Percentiles rank a stretch among this genome's conserved stretches.
Evolutionary conservation across 2,888 invertebrate genomes (phyloP).

Genomic region (Pseudanteris insignis): DNA sequence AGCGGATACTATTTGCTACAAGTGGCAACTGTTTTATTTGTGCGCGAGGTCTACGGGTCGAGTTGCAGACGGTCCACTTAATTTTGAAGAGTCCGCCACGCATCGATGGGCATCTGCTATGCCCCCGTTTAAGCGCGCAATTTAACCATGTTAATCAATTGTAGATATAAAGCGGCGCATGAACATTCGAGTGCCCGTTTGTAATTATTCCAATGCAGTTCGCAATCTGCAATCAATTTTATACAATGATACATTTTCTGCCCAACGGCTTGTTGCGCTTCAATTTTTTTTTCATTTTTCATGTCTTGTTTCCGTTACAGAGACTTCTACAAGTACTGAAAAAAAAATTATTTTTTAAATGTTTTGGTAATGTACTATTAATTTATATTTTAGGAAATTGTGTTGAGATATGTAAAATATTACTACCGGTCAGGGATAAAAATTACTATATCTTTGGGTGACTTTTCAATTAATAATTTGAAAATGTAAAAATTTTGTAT

Average conservation of each 20-base stretch:
- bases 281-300: neutral
- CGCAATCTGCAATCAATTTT: slow-evolving; percentile 7
- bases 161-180: slow-evolving; percentile 27
- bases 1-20: slow-evolving; percentile 56
- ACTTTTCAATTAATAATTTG: too few relatives aligned
- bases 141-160: slow-evolving; percentile 39
- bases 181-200: slow-evolving; percentile 27
- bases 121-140: slow-evolving; percentile 25
- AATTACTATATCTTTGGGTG: too few relatives aligned
- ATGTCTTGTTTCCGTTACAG: neutral
- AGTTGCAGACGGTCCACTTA: slow-evolving; percentile 56
- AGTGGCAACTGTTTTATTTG: slow-evolving; percentile 59
- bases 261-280: too few relatives aligned
- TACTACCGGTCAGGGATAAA: too few relatives aligned
- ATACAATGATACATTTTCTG: too few relatives aligned
- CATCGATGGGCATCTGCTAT: slow-evolving; percentile 58
- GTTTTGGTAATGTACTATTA: too few relatives aligned
- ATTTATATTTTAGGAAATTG: too few relatives aligned
- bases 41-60: slow-evolving; percentile 42
- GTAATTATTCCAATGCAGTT: slow-evolving; percentile 18
- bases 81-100: slow-evolving; percentile 55
- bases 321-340: neutral
- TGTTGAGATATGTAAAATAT: too few relatives aligned
- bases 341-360: too few relatives aligned
- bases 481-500: too few relatives aligned